phyloP scores from a whole-genome alignment of 1,140 invertebrate genomes.

The Himalopsyche phryganea region DNA sequence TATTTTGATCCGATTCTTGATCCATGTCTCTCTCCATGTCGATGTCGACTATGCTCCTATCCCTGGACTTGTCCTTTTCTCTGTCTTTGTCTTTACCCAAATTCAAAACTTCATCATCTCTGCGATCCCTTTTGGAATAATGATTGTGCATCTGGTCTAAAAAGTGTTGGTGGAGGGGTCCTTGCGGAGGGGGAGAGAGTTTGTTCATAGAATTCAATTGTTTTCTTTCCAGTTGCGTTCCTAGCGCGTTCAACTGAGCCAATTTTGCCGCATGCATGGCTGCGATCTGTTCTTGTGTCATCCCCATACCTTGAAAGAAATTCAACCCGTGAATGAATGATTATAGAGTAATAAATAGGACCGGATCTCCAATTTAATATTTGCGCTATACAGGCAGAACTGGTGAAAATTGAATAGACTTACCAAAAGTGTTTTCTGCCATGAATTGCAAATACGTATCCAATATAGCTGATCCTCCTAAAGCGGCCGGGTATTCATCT shows the following conservation, averaged over 20 bases:
- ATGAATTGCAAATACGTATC: slow-evolving; percentile 84
- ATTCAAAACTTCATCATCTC: slow-evolving; percentile 45
- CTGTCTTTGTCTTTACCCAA: slow-evolving; percentile 48
- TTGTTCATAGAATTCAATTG: slow-evolving; percentile 47
- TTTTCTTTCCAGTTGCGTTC: slow-evolving; percentile 56
- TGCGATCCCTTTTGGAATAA: slow-evolving; percentile 44
- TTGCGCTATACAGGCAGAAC: no score
- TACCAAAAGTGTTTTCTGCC: slow-evolving; percentile 71
- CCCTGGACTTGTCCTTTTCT: slow-evolving; percentile 44
- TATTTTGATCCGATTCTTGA: slow-evolving; percentile 30
- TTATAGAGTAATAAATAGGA: neutral
- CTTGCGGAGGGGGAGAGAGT: slow-evolving; percentile 46
- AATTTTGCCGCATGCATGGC: slow-evolving; percentile 66
- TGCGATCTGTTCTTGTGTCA: slow-evolving; percentile 55
- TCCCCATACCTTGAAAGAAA: slow-evolving; percentile 44
- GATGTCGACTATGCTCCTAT: slow-evolving; percentile 40
- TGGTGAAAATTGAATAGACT: no score
- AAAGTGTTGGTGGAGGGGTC: slow-evolving; percentile 55
- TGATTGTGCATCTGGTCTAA: slow-evolving; percentile 60
- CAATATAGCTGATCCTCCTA: slow-evolving; percentile 69
- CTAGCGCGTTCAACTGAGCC: slow-evolving; percentile 67
- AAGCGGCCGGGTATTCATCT: slow-evolving; percentile 52
- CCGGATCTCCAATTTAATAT: neutral
- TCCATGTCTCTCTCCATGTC: slow-evolving; percentile 40
- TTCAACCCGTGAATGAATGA: neutral